Evolutionary conservation across 2,888 invertebrate genomes (phyloP).

Genomic region (Lithophane semibrunnea): DNA sequence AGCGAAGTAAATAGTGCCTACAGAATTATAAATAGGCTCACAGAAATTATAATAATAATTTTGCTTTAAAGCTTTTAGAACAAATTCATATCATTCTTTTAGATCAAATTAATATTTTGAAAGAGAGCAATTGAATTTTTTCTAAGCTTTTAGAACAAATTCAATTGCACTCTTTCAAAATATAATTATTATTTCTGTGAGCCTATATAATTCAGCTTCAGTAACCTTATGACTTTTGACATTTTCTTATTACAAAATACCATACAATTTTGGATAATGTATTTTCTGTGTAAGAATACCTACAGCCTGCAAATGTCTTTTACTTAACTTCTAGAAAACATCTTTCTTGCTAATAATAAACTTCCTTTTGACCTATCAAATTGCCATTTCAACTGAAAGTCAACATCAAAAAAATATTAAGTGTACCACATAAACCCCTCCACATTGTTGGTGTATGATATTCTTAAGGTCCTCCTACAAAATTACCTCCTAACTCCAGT

Average conservation of each 20-base stretch:
- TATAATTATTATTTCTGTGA: too few species aligned
- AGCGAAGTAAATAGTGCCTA: not conserved
- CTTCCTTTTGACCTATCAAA: not conserved
- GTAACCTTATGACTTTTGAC: not conserved
- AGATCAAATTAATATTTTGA: too few species aligned
- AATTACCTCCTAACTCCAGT: constrained; percentile 84
- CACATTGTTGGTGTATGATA: constrained; percentile 86
- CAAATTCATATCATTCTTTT: too few species aligned
- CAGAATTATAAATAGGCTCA: not conserved
- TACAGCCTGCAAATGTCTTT: not conserved
- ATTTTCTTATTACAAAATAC: not conserved
- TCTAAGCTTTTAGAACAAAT: too few species aligned
- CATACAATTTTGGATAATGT: not conserved
- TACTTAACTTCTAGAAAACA: not conserved
- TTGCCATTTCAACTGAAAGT: not conserved
- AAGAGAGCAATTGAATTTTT: too few species aligned
- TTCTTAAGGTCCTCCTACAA: constrained; percentile 83
- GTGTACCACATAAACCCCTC: constrained; percentile 71
- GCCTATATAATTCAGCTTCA: too few species aligned
- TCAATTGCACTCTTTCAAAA: too few species aligned
- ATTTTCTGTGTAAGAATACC: not conserved
- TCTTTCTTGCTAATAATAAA: not conserved
- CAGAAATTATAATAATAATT: not conserved
- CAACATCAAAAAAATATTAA: not conserved
- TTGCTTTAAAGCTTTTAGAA: too few species aligned